A percentile compares a stretch with the other conserved stretches of the same genome.
These are phyloP conservation scores for Myotis vivesi DNA, from an alignment of 2,797 vertebrate genomes.

Conservation along the genomic window DNA sequence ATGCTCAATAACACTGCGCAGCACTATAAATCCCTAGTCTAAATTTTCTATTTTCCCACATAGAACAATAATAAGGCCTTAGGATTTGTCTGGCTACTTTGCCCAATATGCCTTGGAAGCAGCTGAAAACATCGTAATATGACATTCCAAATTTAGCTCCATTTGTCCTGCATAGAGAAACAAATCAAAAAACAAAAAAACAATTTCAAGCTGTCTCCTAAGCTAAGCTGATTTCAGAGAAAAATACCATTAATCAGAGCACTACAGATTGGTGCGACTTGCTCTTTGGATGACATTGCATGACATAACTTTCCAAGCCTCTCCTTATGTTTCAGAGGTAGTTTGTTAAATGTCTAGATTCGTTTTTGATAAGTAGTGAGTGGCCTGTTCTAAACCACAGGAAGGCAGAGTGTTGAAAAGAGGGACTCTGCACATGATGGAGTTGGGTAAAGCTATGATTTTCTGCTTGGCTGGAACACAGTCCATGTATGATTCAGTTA, in stretches of 20 bases:
- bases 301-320: constrained; percentile 79
- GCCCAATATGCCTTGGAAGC: constrained; percentile 48
- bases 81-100: constrained; percentile 67
- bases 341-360: constrained; percentile 80
- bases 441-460: constrained; percentile 85
- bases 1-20: neutral
- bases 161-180: constrained; percentile 71
- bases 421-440: constrained; percentile 83
- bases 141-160: constrained; percentile 70
- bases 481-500: constrained; percentile 81
- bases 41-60: constrained; percentile 37
- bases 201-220: constrained; percentile 70
- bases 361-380: constrained; percentile 80
- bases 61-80: constrained; percentile 57
- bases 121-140: constrained; percentile 69
- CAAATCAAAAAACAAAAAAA: constrained; percentile 68
- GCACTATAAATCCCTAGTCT: neutral
- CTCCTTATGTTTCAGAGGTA: constrained; percentile 82
- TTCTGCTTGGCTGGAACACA: constrained; percentile 83
- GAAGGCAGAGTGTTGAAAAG: constrained; percentile 81
- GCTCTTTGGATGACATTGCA: constrained; percentile 72
- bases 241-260: constrained; percentile 71
- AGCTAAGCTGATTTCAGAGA: constrained; percentile 74
- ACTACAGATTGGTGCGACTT: constrained; percentile 63
- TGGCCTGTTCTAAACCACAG: constrained; percentile 83